Conservation (phyloP, 2,797 vertebrate genomes). For the Pitangus sulphuratus region DNA sequence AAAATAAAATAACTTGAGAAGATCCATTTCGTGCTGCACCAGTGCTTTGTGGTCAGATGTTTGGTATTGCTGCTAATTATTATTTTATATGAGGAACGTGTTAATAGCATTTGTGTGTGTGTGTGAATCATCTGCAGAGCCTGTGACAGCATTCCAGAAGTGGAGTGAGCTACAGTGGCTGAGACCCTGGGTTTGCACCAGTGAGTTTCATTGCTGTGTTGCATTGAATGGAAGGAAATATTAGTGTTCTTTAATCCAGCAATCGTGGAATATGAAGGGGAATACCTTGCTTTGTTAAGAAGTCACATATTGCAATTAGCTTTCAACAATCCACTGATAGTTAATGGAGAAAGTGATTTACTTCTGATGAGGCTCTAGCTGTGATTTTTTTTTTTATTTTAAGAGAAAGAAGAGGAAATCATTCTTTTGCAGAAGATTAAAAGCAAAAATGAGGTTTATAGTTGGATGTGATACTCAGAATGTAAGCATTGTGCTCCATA, state of each 20-base stretch:
- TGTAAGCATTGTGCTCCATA: not conserved
- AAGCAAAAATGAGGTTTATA: not conserved
- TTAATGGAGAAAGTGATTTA: not conserved
- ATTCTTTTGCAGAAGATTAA: not conserved
- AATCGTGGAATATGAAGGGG: not conserved
- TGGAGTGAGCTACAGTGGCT: not conserved
- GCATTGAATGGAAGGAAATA: not conserved
- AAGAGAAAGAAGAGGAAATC: not conserved
- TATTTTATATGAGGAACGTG: constrained; percentile 19
- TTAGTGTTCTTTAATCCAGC: not conserved
- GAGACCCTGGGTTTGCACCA: not conserved
- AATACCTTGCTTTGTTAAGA: not conserved
- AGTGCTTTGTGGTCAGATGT: not conserved
- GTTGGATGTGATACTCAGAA: not conserved
- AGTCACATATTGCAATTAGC: not conserved
- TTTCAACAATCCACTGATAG: not conserved
- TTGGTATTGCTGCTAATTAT: constrained; percentile 31
- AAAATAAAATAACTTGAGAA: not conserved
- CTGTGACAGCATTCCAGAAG: not conserved
- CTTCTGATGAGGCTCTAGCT: not conserved
- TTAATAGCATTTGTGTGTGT: not conserved
- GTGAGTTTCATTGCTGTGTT: not conserved
- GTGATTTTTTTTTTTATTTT: not conserved
- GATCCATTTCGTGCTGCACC: not conserved
- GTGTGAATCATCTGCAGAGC: not conserved